Evolutionary conservation across 92 coral and sea anemone species (phyloP).

Genomic region (Epizoanthus ramosus): DNA sequence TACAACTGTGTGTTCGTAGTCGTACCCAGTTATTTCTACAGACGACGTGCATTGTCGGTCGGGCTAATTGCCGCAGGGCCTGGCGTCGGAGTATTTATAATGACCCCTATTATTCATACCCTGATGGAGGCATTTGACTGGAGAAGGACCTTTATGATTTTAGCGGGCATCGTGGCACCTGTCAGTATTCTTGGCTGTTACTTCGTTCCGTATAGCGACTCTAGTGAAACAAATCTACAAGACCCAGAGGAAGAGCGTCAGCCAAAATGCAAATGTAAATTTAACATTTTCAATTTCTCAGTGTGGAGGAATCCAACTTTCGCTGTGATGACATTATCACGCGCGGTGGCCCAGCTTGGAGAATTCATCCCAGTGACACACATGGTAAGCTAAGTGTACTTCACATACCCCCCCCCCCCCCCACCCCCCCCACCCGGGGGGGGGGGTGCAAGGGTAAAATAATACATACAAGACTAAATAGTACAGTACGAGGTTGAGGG

Average conservation of each 20-base stretch:
- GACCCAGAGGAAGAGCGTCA: background rate
- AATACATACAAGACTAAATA: too few relatives aligned
- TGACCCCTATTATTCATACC: constrained; percentile 12
- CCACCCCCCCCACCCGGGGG: too few relatives aligned
- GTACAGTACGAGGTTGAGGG: too few relatives aligned
- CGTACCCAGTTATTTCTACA: constrained; percentile 22
- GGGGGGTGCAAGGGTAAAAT: too few relatives aligned
- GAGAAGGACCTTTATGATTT: constrained; percentile 11
- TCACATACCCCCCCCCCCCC: too few relatives aligned
- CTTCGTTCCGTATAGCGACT: background rate
- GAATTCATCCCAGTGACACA: background rate
- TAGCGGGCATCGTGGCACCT: constrained; percentile 22
- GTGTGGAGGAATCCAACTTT: constrained; percentile 7
- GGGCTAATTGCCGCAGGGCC: constrained; percentile 26
- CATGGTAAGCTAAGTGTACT: background rate
- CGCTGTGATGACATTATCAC: constrained; percentile 6
- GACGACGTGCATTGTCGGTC: constrained; percentile 15
- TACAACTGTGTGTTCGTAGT: constrained; percentile 23
- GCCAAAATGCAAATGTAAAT: background rate
- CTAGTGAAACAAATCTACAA: background rate
- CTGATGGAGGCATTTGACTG: constrained; percentile 3
- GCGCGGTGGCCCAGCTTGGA: background rate
- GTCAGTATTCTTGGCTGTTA: constrained; percentile 13
- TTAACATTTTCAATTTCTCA: background rate
- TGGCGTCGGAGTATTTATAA: constrained; percentile 18